Percentiles rank a stretch among this genome's conserved stretches.
Conservation (phyloP, 2,113 vertebrate species). For the Ariopsis seemanni region DNA sequence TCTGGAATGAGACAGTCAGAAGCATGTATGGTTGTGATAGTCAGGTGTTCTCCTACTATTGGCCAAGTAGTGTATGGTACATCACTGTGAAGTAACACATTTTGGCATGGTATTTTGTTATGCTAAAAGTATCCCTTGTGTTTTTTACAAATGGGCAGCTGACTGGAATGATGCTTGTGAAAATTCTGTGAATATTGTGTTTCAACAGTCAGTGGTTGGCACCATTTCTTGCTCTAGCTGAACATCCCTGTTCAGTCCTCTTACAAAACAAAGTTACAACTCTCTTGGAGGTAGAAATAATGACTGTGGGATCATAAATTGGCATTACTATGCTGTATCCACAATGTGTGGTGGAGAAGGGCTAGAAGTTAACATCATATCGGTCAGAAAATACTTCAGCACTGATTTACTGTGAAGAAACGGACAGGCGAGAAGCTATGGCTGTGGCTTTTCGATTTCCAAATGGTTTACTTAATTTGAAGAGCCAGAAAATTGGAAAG, state of each 20-base stretch:
- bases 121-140: background rate
- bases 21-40: background rate
- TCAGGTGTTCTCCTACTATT: background rate
- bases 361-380: background rate
- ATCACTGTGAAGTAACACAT: background rate
- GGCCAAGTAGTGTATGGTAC: background rate
- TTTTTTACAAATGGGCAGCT: background rate
- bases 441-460: background rate
- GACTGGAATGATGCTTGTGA: background rate
- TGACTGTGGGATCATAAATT: background rate
- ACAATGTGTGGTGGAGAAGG: background rate
- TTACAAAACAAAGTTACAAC: background rate
- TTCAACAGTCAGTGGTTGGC: background rate
- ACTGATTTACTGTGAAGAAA: background rate
- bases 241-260: background rate
- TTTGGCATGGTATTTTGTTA: background rate
- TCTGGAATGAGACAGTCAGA: background rate
- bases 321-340: background rate
- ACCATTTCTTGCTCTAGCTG: background rate
- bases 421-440: background rate
- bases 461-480: background rate
- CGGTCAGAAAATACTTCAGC: background rate
- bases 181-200: background rate
- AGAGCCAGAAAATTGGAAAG: background rate
- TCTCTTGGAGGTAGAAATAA: background rate